phyloP scores from a whole-genome alignment of 23 tunicate genomes.

The Aplidium turbinatum region DNA sequence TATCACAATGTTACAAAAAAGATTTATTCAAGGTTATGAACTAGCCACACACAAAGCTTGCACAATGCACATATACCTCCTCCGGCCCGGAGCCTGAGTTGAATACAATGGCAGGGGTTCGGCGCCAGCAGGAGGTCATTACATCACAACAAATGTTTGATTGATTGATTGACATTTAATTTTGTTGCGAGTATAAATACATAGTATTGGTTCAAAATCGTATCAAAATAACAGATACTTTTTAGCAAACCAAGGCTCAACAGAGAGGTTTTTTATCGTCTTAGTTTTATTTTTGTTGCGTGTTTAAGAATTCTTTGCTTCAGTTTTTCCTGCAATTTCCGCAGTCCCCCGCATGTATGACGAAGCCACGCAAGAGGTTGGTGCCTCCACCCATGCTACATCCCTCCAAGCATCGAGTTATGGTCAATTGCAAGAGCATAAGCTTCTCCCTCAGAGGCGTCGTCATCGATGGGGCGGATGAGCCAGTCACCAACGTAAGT shows the following conservation, averaged over 20 bases:
- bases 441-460: constrained; percentile 78
- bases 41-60: no score
- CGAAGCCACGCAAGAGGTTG: neutral
- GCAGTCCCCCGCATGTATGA: neutral
- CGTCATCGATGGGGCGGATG: constrained; percentile 88
- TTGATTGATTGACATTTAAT: no score
- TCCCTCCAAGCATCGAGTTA: constrained; percentile 34
- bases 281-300: neutral
- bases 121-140: no score
- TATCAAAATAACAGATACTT: no score
- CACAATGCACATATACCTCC: no score
- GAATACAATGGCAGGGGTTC: no score
- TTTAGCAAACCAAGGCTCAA: neutral
- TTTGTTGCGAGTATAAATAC: no score
- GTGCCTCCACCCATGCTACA: constrained; percentile 55
- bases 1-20: no score
- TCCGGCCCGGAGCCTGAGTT: no score
- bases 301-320: neutral
- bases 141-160: no score
- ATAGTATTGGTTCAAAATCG: no score
- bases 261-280: neutral
- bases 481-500: constrained; percentile 90
- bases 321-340: neutral
- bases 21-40: no score
- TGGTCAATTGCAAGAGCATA: constrained; percentile 75